Evolutionary conservation across 2,888 invertebrate genomes (phyloP).

Genomic region (Leucophenga maculata): DNA sequence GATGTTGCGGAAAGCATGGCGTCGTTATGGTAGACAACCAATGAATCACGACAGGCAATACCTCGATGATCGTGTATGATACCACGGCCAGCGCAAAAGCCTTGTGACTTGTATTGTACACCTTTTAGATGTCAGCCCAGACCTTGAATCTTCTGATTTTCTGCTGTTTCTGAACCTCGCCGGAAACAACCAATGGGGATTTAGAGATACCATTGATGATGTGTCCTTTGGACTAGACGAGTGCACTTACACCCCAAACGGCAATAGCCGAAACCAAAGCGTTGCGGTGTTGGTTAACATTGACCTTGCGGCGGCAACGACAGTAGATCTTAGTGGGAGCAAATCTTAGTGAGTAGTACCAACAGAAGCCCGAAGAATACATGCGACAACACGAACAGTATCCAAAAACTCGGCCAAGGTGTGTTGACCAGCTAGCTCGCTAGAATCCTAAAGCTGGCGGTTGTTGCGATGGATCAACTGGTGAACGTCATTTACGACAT

Average conservation of each 20-base stretch:
- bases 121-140: constrained; percentile 98
- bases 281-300: constrained; percentile 95
- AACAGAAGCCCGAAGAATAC: constrained; percentile 99
- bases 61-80: constrained; percentile 99
- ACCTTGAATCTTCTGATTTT: constrained; percentile 97
- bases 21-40: constrained; percentile 96
- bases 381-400: constrained; percentile 99
- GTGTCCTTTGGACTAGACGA: constrained; percentile 96
- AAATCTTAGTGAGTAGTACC: constrained; percentile 99
- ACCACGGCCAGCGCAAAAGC: constrained; percentile 98
- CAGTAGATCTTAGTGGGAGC: constrained; percentile 99
- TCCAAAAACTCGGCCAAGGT: constrained; percentile 99
- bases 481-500: constrained; percentile 97
- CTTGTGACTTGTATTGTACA: constrained; percentile 95
- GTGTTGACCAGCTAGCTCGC: constrained; percentile 98
- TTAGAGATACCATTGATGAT: constrained; percentile 94
- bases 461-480: constrained; percentile 96
- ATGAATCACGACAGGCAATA: constrained; percentile 95
- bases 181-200: constrained; percentile 94
- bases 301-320: constrained; percentile 97
- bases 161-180: constrained; percentile 95
- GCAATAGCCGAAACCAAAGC: constrained; percentile 98
- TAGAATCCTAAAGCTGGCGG: constrained; percentile 97
- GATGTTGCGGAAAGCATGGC: constrained; percentile 97
- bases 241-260: constrained; percentile 95